Evolutionary conservation across 2,888 invertebrate species (phyloP).

Genomic region (Caenorhabditis sp.): DNA sequence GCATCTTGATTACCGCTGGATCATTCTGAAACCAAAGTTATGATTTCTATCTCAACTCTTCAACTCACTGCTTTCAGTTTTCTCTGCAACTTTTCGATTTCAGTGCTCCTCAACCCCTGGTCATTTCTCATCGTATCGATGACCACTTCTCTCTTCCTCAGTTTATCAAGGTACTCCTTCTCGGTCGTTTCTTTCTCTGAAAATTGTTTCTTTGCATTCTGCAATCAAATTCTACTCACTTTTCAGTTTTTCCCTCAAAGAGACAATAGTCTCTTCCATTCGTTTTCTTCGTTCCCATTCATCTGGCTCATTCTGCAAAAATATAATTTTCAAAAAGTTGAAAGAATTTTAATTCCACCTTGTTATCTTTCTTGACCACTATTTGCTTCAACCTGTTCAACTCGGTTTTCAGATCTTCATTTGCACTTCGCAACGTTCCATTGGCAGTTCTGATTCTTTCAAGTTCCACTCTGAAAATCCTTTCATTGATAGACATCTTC

Average conservation of each 20-base stretch:
- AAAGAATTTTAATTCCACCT: conserved; percentile 1
- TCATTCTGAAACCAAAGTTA: conserved; percentile 33
- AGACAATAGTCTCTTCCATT: conserved; percentile 47
- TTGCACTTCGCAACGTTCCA: conserved; percentile 28
- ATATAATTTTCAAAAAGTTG: not conserved
- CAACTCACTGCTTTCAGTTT: conserved; percentile 43
- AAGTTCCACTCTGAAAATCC: conserved; percentile 50
- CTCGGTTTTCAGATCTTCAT: conserved; percentile 58
- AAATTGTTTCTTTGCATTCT: not conserved
- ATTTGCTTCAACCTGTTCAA: conserved; percentile 60
- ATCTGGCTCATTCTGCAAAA: conserved; percentile 54
- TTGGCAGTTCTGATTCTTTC: conserved; percentile 50
- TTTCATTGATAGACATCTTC: not conserved
- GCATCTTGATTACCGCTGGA: conserved; percentile 20
- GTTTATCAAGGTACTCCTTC: conserved; percentile 56
- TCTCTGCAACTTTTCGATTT: conserved; percentile 58
- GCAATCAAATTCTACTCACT: conserved; percentile 7
- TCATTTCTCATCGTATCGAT: conserved; percentile 60
- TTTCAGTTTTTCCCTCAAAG: conserved; percentile 33
- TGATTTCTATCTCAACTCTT: not conserved
- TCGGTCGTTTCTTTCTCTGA: conserved; percentile 54
- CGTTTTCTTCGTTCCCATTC: conserved; percentile 56
- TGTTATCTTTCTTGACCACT: conserved; percentile 33
- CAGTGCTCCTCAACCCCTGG: conserved; percentile 40
- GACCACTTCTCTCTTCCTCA: conserved; percentile 56